Evolutionary conservation across 1,140 invertebrate genomes (phyloP), one percentile per base, ranked within the genome.

Genomic region (Procambarus clarkii): DNA sequence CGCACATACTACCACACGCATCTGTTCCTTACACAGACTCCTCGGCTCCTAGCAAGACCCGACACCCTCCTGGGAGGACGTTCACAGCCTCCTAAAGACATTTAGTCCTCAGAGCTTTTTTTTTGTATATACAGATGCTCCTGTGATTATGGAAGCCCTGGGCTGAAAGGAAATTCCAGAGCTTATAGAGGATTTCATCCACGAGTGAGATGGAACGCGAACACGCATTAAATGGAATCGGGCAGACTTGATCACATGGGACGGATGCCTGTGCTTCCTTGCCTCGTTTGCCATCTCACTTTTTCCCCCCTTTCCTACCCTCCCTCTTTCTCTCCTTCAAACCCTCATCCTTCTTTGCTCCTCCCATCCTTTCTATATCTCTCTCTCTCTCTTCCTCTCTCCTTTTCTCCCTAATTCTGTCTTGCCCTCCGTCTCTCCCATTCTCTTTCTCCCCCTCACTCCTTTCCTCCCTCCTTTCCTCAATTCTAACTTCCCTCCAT

Each of bases 141-240:
- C 5, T 34, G 69, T 34, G 69, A 34, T 74, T 74, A 74, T 74
- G 69, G 69, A 15, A 15, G 69, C 69, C 24, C 15, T 4, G 69
- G 69, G 7, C 8, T 74, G 69, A 74, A 74, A 74, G n/a, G 69
- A 74, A 34, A 74, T 74, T 74, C 24, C 24, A 9, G 69, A 74
- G 58, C 81, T 83, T 83, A 83, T 83, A n/a, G 45, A 69, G 81
- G 81, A 83, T 83, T 71, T 83, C 60, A 54, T 24, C 60, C 58
- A 7, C 9, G 81, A 83, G 58, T 83, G 81, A 83, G 24, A 83
- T 2, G 0, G 81, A 45, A 46, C 9, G 34, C 44, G 45, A 83
- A 83, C 81, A 69, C 60, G 81, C 54, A 64, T 45, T 46, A 44
- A 46, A 46, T 45, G 81, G 60, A 44, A 83, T 83, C 58, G 11